Evolutionary conservation across 2,797 vertebrate genomes (phyloP).

Genomic region (Agapornis canus): DNA sequence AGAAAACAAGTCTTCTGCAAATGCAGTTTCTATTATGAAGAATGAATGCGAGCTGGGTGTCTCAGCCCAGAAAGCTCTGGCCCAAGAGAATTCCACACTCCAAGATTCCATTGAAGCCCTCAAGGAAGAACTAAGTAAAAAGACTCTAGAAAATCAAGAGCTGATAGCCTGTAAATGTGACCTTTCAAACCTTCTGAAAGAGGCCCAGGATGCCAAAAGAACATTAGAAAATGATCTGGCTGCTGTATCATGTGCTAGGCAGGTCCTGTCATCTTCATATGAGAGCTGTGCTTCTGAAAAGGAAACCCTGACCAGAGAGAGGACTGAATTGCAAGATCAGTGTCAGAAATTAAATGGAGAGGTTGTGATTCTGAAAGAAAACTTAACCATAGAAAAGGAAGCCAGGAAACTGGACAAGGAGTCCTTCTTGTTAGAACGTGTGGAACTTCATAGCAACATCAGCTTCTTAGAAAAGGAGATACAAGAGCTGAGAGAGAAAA

Average conservation of each 20-base stretch:
- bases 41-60: conserved; percentile 77
- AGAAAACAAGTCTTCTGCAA: conserved; percentile 75
- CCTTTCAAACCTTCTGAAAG: conserved; percentile 77
- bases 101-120: conserved; percentile 66
- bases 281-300: conserved; percentile 73
- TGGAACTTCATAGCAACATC: conserved; percentile 63
- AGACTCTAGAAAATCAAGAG: conserved; percentile 69
- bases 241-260: conserved; percentile 68
- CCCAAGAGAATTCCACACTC: conserved; percentile 79
- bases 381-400: conserved; percentile 75
- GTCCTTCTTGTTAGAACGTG: conserved; percentile 58
- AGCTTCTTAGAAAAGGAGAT: conserved; percentile 75
- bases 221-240: conserved; percentile 70
- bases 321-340: conserved; percentile 73
- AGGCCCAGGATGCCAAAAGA: conserved; percentile 71
- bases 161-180: conserved; percentile 74
- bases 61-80: conserved; percentile 69
- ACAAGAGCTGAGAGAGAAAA: conserved; percentile 60
- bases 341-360: conserved; percentile 73
- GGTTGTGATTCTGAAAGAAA: conserved; percentile 62
- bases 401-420: conserved; percentile 72
- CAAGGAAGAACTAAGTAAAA: conserved; percentile 78
- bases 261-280: conserved; percentile 75
- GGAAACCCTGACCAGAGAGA: conserved; percentile 76
- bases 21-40: conserved; percentile 77